Percentiles rank a stretch among this genome's conserved stretches.
Conservation (phyloP, 1,140 invertebrate genomes). For the Helicoverpa armigera region DNA sequence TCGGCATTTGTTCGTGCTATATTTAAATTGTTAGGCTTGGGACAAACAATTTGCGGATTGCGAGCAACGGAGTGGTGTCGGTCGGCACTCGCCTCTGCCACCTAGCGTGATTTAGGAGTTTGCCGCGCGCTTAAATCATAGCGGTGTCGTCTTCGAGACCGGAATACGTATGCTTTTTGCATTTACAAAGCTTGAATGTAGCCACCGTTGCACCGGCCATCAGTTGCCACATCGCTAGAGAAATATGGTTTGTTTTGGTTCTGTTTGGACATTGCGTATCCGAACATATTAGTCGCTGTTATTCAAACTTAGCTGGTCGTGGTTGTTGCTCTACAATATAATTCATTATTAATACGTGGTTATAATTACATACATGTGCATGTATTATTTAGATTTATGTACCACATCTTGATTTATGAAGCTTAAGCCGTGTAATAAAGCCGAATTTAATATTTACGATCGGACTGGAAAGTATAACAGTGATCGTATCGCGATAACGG, state of each 20-base stretch:
- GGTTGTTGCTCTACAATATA: slow-evolving; percentile 36
- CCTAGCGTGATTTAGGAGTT: slow-evolving; percentile 76
- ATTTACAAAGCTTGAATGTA: slow-evolving; percentile 58
- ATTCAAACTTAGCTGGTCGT: slow-evolving; percentile 46
- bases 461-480: slow-evolving; percentile 43
- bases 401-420: slow-evolving; percentile 46
- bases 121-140: slow-evolving; percentile 74
- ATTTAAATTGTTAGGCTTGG: slow-evolving; percentile 84
- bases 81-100: slow-evolving; percentile 68
- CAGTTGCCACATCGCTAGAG: slow-evolving; percentile 56
- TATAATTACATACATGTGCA: slow-evolving; percentile 38
- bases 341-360: slow-evolving; percentile 6
- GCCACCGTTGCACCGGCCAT: slow-evolving; percentile 57
- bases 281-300: slow-evolving; percentile 41
- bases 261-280: slow-evolving; percentile 55
- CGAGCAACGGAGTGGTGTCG: slow-evolving; percentile 74
- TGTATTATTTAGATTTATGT: slow-evolving; percentile 48
- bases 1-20: slow-evolving; percentile 83
- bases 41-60: slow-evolving; percentile 84
- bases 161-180: slow-evolving; percentile 71
- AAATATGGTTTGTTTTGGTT: slow-evolving; percentile 69
- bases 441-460: slow-evolving; percentile 50
- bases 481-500: slow-evolving; percentile 45
- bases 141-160: slow-evolving; percentile 65
- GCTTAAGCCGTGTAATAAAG: slow-evolving; percentile 41